Percentiles rank a stretch among this genome's conserved stretches.
These are phyloP conservation scores for Myoxocephalus aenaeus DNA, from an alignment of 2,797 vertebrate genomes.

Conservation along the genomic window DNA sequence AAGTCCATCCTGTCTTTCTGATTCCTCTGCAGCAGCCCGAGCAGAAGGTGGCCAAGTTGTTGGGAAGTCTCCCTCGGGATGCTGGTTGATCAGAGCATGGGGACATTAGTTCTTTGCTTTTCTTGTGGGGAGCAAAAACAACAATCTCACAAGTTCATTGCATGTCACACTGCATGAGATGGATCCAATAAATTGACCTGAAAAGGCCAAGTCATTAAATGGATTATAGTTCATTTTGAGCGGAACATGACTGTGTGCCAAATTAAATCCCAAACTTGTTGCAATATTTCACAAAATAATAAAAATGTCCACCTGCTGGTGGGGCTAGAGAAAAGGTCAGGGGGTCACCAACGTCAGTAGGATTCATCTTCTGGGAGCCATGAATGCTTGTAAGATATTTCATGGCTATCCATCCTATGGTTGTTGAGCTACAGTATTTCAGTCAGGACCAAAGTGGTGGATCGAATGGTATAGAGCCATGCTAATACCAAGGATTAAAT, in stretches of 20 bases:
- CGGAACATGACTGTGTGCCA: too few relatives aligned
- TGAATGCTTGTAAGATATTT: not conserved
- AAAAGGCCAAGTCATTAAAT: too few relatives aligned
- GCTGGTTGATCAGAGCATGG: slow-evolving; percentile 73
- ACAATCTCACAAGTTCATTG: not conserved
- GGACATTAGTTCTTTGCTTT: slow-evolving; percentile 13
- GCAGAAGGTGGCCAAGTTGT: slow-evolving; percentile 88
- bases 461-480: not conserved
- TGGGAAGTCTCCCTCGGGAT: slow-evolving; percentile 96
- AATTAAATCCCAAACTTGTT: too few relatives aligned
- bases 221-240: too few relatives aligned
- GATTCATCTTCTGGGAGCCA: not conserved
- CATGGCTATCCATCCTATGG: not conserved
- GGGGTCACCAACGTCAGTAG: too few relatives aligned
- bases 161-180: not conserved
- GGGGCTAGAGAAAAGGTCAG: not conserved
- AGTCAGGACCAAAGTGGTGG: not conserved
- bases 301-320: not conserved
- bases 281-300: too few relatives aligned
- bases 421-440: not conserved
- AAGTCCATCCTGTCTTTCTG: slow-evolving; percentile 98
- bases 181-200: not conserved
- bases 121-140: not conserved
- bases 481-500: not conserved
- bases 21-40: slow-evolving; percentile 95